Evolutionary conservation across 2,797 vertebrate genomes (phyloP).

Genomic region (Rachycentron canadum): DNA sequence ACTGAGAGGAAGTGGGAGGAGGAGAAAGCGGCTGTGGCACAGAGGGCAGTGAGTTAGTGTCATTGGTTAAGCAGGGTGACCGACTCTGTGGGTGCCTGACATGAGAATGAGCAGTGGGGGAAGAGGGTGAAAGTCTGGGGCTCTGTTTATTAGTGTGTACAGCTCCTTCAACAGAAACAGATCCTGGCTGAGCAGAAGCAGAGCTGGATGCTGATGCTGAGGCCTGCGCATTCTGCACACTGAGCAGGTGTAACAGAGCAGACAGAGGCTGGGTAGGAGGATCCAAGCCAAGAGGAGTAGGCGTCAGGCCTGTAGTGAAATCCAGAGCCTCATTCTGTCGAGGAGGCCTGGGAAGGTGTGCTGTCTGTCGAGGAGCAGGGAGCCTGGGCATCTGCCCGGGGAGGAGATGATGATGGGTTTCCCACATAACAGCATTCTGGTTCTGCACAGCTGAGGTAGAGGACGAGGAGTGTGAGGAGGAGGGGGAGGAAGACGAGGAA

Average conservation of each 20-base stretch:
- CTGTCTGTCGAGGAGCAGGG: conserved; percentile 58
- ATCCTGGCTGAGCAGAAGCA: conserved; percentile 64
- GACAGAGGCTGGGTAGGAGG: conserved; percentile 85
- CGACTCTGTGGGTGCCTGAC: conserved; percentile 57
- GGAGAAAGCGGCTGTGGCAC: conserved; percentile 61
- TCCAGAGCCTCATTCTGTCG: conserved; percentile 80
- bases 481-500: conserved; percentile 70
- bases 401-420: conserved; percentile 79
- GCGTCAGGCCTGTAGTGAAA: conserved; percentile 75
- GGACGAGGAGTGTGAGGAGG: conserved; percentile 73
- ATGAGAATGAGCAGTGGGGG: conserved; percentile 56
- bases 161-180: conserved; percentile 60
- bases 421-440: conserved; percentile 68
- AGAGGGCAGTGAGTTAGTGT: conserved; percentile 68
- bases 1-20: conserved; percentile 52
- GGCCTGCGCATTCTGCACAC: conserved; percentile 84
- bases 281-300: conserved; percentile 70
- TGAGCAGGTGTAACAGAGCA: conserved; percentile 86
- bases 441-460: conserved; percentile 79
- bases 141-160: conserved; percentile 73
- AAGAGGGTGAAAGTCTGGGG: conserved; percentile 63
- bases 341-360: conserved; percentile 66
- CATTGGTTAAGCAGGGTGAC: conserved; percentile 66
- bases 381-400: conserved; percentile 67
- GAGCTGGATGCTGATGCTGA: conserved; percentile 57